Base-by-base conservation (phyloP, 2,888 invertebrate species). In the Coelopa pilipes region DNA sequence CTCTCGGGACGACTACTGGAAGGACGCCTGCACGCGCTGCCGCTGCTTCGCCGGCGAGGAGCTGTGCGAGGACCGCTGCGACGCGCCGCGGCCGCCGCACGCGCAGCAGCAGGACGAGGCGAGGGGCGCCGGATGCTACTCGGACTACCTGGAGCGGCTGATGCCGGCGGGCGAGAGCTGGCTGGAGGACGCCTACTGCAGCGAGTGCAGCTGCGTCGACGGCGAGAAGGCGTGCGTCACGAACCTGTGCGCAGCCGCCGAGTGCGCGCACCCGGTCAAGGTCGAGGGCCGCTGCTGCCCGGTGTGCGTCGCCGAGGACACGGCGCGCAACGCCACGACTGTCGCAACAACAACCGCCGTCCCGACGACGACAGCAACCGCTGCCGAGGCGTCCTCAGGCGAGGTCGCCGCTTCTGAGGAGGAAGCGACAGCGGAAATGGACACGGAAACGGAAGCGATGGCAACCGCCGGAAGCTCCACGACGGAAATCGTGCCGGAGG, bases 271-370 rank as follows among this genome's bases (percentile, higher is more conserved):
- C 72, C 81, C 82, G 17, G 62, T 81, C 2, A 81, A 78, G 66
- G 34, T 79, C 4, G 76, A 77, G 0, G 83, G 83, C 5, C 76
- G 78, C 19, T 87, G 87, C 75, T 87, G 87, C 76, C 80, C 81
- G 3, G 76, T 80, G 21, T 87, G 87, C 66, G 76, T 62, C 19
- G 62, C 70, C 17, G 34, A 65, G 11, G 59, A 72, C 17, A 46
- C 34, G 17, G 70, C 73, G 34, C n/a, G n/a, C n/a, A n/a, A n/a
- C n/a, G n/a, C n/a, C 59, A 17, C 17, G 5, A 59, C 17, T 19
- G n/a, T 59, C 12, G 24, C 60, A 21, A 21, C 60, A 24, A 15
- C 60, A 21, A 24, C 60, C 7, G 9, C 60, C 34, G 34, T 34
- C 34, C 7, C 73, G 74, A 9, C 45, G 21, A 47, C 34, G 10